Evolutionary conservation across 2,113 vertebrate species (phyloP).

Genomic region (Sceloporus tristichus): DNA sequence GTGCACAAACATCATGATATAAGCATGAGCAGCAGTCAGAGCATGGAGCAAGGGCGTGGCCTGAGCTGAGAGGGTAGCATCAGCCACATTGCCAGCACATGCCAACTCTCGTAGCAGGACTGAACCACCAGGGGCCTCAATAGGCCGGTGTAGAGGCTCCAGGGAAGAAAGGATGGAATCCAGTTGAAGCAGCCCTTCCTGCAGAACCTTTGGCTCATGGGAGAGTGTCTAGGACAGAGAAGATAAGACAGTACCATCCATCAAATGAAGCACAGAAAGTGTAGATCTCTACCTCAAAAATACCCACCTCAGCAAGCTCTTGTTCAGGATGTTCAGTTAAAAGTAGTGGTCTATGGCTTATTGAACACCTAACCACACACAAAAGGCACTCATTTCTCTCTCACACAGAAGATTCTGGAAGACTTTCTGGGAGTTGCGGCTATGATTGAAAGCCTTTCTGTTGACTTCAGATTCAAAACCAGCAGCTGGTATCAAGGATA

Average conservation of each 20-base stretch:
- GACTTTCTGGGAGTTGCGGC: background rate
- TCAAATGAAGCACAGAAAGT: background rate
- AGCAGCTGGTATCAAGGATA: background rate
- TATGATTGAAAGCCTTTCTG: background rate
- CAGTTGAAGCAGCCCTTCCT: conserved; percentile 93
- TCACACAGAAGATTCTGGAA: background rate
- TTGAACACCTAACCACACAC: background rate
- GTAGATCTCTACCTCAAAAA: conserved; percentile 5
- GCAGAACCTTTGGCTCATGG: conserved; percentile 95
- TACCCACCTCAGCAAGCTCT: background rate
- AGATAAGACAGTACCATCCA: conserved; percentile 3
- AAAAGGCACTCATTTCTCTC: background rate
- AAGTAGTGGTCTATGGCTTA: background rate
- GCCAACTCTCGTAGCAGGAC: conserved; percentile 93
- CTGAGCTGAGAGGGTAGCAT: conserved; percentile 92
- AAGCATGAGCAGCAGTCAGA: conserved; percentile 94
- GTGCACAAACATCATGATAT: conserved; percentile 98
- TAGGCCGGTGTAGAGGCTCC: conserved; percentile 93
- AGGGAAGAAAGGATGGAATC: conserved; percentile 91
- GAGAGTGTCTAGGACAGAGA: conserved; percentile 85
- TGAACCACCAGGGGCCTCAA: conserved; percentile 93
- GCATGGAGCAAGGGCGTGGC: conserved; percentile 93
- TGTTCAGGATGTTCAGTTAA: background rate
- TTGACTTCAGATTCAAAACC: background rate
- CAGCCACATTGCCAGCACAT: conserved; percentile 89